A percentile compares a stretch with the other conserved stretches of the same genome.
Conservation (phyloP, 2,797 vertebrate species). For the Etheostoma nigrum region DNA sequence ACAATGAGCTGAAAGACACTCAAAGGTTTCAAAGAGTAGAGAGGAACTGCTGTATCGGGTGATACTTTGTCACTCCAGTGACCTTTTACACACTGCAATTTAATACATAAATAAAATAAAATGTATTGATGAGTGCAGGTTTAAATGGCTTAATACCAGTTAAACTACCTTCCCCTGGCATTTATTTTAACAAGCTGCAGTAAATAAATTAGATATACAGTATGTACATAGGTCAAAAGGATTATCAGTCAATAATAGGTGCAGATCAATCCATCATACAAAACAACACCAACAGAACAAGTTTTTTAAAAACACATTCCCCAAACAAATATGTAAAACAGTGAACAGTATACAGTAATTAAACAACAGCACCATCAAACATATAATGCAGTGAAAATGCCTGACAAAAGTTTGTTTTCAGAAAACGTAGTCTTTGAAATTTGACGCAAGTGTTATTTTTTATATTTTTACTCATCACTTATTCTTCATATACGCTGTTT, state of each 20-base stretch:
- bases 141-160: background rate
- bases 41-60: background rate
- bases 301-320: no score
- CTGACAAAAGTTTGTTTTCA: background rate
- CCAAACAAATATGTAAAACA: background rate
- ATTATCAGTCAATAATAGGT: no score
- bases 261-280: no score
- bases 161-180: no score
- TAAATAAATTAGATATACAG: no score
- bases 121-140: background rate
- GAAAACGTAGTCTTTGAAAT: background rate
- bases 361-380: conserved; percentile 1
- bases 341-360: background rate
- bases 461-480: background rate
- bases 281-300: background rate
- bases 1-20: no score
- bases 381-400: background rate
- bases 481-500: background rate
- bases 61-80: background rate
- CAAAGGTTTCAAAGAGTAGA: no score
- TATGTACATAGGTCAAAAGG: no score
- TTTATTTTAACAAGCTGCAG: no score
- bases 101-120: background rate
- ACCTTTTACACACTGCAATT: background rate
- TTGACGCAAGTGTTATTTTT: background rate